Percentiles rank a stretch among this genome's conserved stretches.
Conservation (phyloP, 2,888 invertebrate species). For the Cordylochernes scorpioides region DNA sequence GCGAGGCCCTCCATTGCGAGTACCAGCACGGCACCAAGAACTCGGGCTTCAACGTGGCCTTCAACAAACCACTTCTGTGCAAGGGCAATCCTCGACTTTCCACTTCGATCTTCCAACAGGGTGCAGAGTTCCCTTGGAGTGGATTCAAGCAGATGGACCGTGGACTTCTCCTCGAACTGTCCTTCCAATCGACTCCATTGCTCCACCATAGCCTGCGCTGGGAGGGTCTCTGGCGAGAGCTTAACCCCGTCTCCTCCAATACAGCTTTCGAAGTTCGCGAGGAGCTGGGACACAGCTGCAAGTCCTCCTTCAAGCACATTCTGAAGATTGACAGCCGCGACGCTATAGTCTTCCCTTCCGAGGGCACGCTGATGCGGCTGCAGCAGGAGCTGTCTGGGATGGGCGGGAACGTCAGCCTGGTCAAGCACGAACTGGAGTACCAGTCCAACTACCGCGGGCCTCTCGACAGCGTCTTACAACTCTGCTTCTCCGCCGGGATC, state of each 20-base stretch:
- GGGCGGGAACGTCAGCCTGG: constrained; percentile 70
- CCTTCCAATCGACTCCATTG: constrained; percentile 22
- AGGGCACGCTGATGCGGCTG: constrained; percentile 19
- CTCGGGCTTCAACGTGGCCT: constrained; percentile 47
- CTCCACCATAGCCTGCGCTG: constrained; percentile 60
- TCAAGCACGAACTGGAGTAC: constrained; percentile 47
- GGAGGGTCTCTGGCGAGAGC: constrained; percentile 56
- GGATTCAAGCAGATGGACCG: constrained; percentile 51
- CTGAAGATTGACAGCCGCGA: too few relatives aligned
- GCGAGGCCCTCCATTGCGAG: constrained; percentile 48
- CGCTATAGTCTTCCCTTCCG: too few relatives aligned
- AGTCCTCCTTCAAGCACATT: constrained; percentile 41
- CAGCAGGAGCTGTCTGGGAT: constrained; percentile 59
- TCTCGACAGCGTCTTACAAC: constrained; percentile 37
- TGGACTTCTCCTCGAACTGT: constrained; percentile 45
- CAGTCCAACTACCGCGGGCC: constrained; percentile 31
- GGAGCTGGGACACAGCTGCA: constrained; percentile 62
- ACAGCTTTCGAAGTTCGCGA: constrained; percentile 62
- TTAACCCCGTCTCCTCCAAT: constrained; percentile 39
- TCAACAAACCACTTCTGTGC: constrained; percentile 45
- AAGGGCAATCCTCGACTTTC: constrained; percentile 28
- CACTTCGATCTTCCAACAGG: constrained; percentile 43
- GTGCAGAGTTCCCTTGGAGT: constrained; percentile 48
- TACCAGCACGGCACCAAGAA: constrained; percentile 61
- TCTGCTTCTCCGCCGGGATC: constrained; percentile 37